Base-by-base conservation (phyloP, 2,888 invertebrate species). In the Alloscopus bannaensis region DNA sequence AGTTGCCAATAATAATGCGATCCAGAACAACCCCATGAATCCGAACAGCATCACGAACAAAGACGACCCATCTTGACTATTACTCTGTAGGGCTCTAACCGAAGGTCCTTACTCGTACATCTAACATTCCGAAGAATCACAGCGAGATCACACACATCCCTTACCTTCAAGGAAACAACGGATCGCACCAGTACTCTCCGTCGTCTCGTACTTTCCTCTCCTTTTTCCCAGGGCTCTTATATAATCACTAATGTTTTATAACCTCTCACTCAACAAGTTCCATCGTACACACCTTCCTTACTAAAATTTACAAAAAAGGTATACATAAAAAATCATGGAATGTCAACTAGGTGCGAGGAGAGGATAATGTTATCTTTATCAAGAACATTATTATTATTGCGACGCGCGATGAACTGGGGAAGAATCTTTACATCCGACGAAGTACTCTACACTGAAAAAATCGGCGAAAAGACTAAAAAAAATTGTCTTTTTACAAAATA, bases 71-170 rank as follows among this genome's bases (percentile, higher is more conserved):
- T 96, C 96, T 94, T 97, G 96, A 96, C 96, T 97, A 93, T 93
- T 97, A 93, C 94, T 96, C 92, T 97, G 97, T 95, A 97, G 97
- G 95, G 96, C 96, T 93, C 95, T 97, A 92, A 97, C 96, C 88
- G 97, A 97, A 91, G 97, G 97, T 91, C 96, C 96, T 91, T 97
- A 97, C 92, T 94, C 95, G 90, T 95, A 95, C 91, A 95, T 95
- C 88, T 95, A 93, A 87, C 81, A 83, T 83, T 83, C 82, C 83
- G 81, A 83, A 83, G 81, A 83, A 75, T 60, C 68, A 68, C n/a
- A n/a, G n/a, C n/a, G n/a, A n/a, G n/a, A n/a, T n/a, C n/a, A n/a
- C n/a, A n/a, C n/a, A n/a, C n/a, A n/a, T n/a, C n/a, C n/a, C n/a
- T n/a, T n/a, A 72, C 64, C 72, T 52, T 52, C 31, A 42, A 72